Percentiles rank a stretch among this genome's conserved stretches.
Evolutionary conservation across 2,888 invertebrate species (phyloP).

Genomic region (Ferrisia virgata): DNA sequence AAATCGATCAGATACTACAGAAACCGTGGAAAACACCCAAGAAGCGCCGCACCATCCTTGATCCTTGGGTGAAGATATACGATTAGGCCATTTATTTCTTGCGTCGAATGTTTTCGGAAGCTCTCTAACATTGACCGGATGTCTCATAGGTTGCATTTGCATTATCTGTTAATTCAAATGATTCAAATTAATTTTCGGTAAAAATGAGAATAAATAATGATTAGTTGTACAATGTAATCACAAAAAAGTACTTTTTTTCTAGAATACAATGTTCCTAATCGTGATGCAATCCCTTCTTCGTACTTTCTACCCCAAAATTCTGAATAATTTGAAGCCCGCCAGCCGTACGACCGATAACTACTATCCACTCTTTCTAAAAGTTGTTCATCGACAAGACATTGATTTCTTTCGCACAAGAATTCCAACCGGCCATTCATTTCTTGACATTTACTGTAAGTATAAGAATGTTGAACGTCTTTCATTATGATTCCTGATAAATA

Average conservation of each 20-base stretch:
- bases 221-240: too few relatives aligned
- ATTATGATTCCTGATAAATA: too few relatives aligned
- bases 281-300: slow-evolving; percentile 71
- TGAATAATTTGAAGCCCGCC: slow-evolving; percentile 78
- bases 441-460: slow-evolving; percentile 54
- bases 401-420: slow-evolving; percentile 64
- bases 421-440: slow-evolving; percentile 53
- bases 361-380: slow-evolving; percentile 68
- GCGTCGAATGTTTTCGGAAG: slow-evolving; percentile 76
- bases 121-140: slow-evolving; percentile 59
- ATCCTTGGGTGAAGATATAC: slow-evolving; percentile 64
- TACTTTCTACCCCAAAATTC: slow-evolving; percentile 81
- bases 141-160: slow-evolving; percentile 61
- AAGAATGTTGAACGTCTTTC: too few relatives aligned
- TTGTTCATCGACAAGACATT: slow-evolving; percentile 74
- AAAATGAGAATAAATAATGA: neutral
- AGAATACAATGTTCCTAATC: slow-evolving; percentile 67
- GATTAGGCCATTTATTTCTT: slow-evolving; percentile 68
- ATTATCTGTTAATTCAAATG: slow-evolving; percentile 52
- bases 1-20: slow-evolving; percentile 74
- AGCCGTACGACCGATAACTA: slow-evolving; percentile 58
- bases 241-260: slow-evolving; percentile 54
- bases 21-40: slow-evolving; percentile 86
- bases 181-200: neutral
- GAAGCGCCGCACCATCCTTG: slow-evolving; percentile 77